Percentiles rank a stretch among this genome's conserved stretches.
These are phyloP conservation scores for Cebus imitator DNA, from an alignment of 2,113 vertebrate species.

Conservation along the genomic window DNA sequence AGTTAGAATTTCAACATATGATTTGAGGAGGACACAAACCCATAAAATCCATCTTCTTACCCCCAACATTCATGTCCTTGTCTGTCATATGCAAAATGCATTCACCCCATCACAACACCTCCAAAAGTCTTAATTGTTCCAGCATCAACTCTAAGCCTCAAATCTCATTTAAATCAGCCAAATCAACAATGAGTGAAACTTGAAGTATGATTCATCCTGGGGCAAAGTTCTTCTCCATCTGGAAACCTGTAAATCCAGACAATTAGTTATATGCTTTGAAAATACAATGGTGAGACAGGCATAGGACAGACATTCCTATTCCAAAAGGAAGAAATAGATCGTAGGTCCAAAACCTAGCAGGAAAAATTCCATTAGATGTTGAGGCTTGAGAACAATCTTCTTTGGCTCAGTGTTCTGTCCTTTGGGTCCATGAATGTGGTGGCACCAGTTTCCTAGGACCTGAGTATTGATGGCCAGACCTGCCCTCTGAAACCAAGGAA, in stretches of 20 bases:
- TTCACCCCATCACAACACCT: background rate
- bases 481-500: background rate
- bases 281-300: background rate
- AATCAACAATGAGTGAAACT: background rate
- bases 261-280: background rate
- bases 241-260: background rate
- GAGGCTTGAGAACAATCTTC: background rate
- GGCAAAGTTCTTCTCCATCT: background rate
- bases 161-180: slow-evolving; percentile 32
- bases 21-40: background rate
- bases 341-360: background rate
- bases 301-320: background rate
- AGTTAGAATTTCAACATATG: background rate
- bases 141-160: background rate
- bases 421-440: background rate
- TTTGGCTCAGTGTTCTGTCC: background rate
- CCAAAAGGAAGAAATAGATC: background rate
- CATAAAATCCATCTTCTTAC: background rate
- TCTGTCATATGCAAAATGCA: background rate
- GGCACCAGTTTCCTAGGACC: fast-evolving
- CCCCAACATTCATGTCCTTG: background rate
- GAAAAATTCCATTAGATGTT: background rate
- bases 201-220: background rate
- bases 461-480: background rate
- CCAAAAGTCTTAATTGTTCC: background rate